Evolutionary conservation across 2,113 vertebrate genomes (phyloP).

Genomic region (Dasypus novemcinctus): DNA sequence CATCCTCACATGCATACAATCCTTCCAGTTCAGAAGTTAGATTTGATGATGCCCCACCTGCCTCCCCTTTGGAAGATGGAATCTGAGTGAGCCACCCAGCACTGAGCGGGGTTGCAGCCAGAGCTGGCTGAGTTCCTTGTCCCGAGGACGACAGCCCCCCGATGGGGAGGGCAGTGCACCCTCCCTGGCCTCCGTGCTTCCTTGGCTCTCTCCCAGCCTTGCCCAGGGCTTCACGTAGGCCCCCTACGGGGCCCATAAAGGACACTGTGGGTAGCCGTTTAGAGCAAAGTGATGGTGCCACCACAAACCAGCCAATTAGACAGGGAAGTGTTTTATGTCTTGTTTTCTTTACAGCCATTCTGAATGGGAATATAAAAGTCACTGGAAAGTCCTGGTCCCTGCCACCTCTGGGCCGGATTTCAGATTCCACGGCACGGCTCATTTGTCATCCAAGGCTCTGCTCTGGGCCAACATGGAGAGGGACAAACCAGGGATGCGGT

Average conservation of each 20-base stretch:
- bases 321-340: conserved; percentile 36
- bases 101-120: accelerated
- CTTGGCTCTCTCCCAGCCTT: not conserved
- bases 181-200: accelerated
- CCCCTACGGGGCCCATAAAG: not conserved
- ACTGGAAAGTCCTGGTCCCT: not conserved
- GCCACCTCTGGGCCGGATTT: not conserved
- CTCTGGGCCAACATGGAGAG: accelerated
- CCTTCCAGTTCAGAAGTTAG: not conserved
- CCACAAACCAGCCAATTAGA: conserved; percentile 16
- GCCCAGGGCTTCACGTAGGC: not conserved
- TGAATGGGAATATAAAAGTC: conserved; percentile 30
- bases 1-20: accelerated
- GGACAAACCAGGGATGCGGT: not conserved
- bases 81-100: accelerated
- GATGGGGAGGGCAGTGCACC: accelerated
- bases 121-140: not conserved
- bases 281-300: not conserved
- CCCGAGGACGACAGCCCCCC: accelerated
- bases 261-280: not conserved
- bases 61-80: too few species aligned
- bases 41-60: not conserved
- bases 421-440: accelerated
- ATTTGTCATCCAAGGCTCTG: not conserved
- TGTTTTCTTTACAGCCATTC: conserved; percentile 38